Evolutionary conservation across 2,888 invertebrate genomes (phyloP), one percentile per base, ranked within the genome.

Genomic region (Clistopyga incitator): DNA sequence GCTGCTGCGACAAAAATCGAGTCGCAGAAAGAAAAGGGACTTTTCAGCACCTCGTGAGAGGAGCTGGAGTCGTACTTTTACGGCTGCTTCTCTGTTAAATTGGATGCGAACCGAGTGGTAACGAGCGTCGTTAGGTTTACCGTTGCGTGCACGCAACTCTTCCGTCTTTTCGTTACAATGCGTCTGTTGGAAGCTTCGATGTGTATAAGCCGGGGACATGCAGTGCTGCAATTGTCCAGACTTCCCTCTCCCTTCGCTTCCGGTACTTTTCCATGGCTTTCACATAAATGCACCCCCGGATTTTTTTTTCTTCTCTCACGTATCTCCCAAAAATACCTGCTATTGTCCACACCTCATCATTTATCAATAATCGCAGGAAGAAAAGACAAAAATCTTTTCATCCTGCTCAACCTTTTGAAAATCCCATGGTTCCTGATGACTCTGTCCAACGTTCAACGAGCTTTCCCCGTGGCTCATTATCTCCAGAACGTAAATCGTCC

Each of bases 121-220:
- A 65, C 45, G 71, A 59, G n/a, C 45, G 65, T 75, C 68, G 74
- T 78, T 74, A 54, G 54, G 65, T n/a, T 74, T 59, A 74, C 68
- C 67, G 74, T 82, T 74, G 74, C 82, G 68, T 75, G 74, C 61
- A 77, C 38, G 45, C 59, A 74, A 45, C 70, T 38, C 64, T 74
- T 13, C n/a, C 11, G 15, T 29, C 15, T 61, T 29, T 4, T 13
- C 13, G 15, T 34, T 34, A 34, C n/a, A n/a, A 18, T 11, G 15
- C 72, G 34, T 72, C 29, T 45, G 59, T 47, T 45, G 13, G 18
- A 61, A 23, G 29, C 13, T 61, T 34, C 59, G 47, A 59, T 34
- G 72, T 45, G 29, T 20, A 11, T n/a, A n/a, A n/a, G 13, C 18
- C 13, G 18, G 6, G 29, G 25, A 13, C 11, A 18, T 59, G 18